Percentiles rank a stretch among this genome's conserved stretches.
phyloP scores from a whole-genome alignment of 1,140 invertebrate species.

The Mycetomoellerius zeteki region DNA sequence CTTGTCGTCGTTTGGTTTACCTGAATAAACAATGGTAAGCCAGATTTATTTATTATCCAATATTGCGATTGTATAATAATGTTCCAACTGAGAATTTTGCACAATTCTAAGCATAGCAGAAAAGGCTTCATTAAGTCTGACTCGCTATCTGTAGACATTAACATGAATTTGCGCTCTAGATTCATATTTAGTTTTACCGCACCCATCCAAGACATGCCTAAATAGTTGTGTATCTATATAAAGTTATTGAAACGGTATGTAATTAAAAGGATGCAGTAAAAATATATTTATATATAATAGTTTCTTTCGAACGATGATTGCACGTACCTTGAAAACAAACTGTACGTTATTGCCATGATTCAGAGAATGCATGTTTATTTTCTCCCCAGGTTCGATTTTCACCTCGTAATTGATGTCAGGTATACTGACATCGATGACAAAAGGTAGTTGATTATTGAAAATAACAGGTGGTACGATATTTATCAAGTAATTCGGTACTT shows the following conservation, averaged over 20 bases:
- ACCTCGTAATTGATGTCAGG: slow-evolving; percentile 87
- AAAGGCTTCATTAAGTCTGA: slow-evolving; percentile 90
- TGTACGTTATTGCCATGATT: slow-evolving; percentile 88
- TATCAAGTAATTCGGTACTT: slow-evolving; percentile 92
- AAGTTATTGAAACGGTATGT: slow-evolving; percentile 5
- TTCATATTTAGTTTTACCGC: slow-evolving; percentile 90
- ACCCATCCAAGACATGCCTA: slow-evolving; percentile 91
- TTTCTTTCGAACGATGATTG: not conserved
- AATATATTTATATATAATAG: not conserved
- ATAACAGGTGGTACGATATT: slow-evolving; percentile 91
- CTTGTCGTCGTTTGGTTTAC: slow-evolving; percentile 85
- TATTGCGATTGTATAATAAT: slow-evolving; percentile 94
- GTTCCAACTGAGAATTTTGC: slow-evolving; percentile 88
- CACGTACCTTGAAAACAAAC: slow-evolving; percentile 88
- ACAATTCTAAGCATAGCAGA: slow-evolving; percentile 90
- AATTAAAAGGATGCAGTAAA: not conserved
- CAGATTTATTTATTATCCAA: slow-evolving; percentile 97
- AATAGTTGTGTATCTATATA: slow-evolving; percentile 89
- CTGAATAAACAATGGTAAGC: slow-evolving; percentile 92
- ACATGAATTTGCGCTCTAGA: slow-evolving; percentile 90
- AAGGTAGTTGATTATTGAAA: slow-evolving; percentile 93
- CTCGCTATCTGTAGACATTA: slow-evolving; percentile 90
- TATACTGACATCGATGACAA: slow-evolving; percentile 89
- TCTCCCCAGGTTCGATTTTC: slow-evolving; percentile 91
- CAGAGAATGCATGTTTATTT: slow-evolving; percentile 90